Evolutionary conservation across 2,888 invertebrate species (phyloP).

Genomic region (Electrophaes corylata): DNA sequence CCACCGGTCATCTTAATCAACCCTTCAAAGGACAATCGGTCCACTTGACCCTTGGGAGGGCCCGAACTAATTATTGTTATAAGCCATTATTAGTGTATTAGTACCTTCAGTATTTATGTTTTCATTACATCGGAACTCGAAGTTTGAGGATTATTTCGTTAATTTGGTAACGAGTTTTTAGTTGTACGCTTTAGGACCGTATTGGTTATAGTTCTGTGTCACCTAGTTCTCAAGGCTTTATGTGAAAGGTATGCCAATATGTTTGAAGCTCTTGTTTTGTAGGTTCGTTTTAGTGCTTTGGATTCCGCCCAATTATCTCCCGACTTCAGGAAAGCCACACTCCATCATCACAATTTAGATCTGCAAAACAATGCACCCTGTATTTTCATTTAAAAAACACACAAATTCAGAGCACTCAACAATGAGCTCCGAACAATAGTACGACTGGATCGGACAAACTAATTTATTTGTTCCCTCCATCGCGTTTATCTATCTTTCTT

Average conservation of each 20-base stretch:
- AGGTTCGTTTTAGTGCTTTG: neutral
- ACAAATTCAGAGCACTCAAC: conserved; percentile 42
- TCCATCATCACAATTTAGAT: conserved; percentile 29
- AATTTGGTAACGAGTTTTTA: conserved; percentile 32
- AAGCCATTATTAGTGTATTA: conserved; percentile 71
- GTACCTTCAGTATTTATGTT: conserved; percentile 67
- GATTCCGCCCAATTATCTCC: conserved; percentile 13
- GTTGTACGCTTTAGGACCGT: conserved; percentile 23
- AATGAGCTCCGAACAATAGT: conserved; percentile 48
- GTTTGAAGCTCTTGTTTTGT: too few species aligned
- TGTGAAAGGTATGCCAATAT: too few species aligned
- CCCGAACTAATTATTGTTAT: conserved; percentile 79
- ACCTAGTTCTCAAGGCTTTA: too few species aligned
- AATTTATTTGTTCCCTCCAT: conserved; percentile 62
- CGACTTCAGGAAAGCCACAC: conserved; percentile 19
- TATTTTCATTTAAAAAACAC: conserved; percentile 50
- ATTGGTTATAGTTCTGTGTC: neutral
- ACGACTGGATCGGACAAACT: conserved; percentile 75
- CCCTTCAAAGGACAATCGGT: conserved; percentile 81
- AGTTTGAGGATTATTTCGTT: conserved; percentile 25
- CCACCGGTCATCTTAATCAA: conserved; percentile 80
- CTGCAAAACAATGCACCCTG: conserved; percentile 35
- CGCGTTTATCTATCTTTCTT: conserved; percentile 66
- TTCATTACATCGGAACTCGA: conserved; percentile 46
- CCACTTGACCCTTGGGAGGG: conserved; percentile 69